Evolutionary conservation across 2,113 vertebrate species (phyloP), one percentile per base, ranked within the genome.

Genomic region (Mus spicilegus): DNA sequence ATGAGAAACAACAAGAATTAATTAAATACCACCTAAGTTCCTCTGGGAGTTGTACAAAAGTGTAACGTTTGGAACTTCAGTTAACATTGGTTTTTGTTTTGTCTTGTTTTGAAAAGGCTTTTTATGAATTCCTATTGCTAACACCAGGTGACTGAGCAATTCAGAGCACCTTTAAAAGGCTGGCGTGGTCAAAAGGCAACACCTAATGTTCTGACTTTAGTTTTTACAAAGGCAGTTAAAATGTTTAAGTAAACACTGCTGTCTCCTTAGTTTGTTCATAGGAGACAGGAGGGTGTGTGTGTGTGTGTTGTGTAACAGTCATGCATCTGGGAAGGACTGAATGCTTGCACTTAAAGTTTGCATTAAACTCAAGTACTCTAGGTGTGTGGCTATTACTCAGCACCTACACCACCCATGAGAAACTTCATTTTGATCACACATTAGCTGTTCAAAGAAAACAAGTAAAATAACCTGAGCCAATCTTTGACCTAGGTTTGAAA

Each of bases 331-430:
- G 76, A 96, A 97, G 93, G 92, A 95, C 75, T 95, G 95, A 97
- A 96, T 88, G 86, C 80, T 93, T 96, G 69, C 86, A 89, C 75
- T 93, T 95, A 77, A 84, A 87, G 12, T 94, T 89, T 97, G 73
- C 65, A 94, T 94, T 94, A 97, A 87, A 96, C 94, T 97, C 93
- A 97, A 96, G 93, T 91, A 93, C 36, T 95, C 73, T 95, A 97
- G 96, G 96, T 97, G 98, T 97, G 97, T 97, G 97, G 97, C 96
- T 97, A 88, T 98, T 98, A 98, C 97, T 98, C 98, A 98, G 96
- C 96, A 98, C 89, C 96, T 97, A 95, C 95, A 98, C 94, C 94
- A 92, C 97, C 98, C 97, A 72, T 75, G 78, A 98, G 95, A 80
- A 93, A 95, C 94, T 97, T 98, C 96, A 91, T 96, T 95, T 80